Base-by-base conservation (phyloP, 1,140 invertebrate species). In the Eumeta japonica region DNA sequence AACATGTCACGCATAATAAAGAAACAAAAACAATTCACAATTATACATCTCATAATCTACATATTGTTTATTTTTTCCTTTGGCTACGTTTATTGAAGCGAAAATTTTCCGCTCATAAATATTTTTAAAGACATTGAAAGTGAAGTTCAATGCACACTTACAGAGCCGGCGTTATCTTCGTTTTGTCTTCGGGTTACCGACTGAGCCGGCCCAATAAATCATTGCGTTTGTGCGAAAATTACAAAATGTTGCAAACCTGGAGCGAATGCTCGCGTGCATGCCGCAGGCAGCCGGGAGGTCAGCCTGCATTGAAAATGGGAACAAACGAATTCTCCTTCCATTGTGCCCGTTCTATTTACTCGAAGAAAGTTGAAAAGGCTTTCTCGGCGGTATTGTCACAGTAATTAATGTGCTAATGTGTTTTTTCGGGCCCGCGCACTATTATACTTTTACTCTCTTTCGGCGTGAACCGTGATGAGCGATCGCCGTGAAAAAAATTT, bases 401-500 rank as follows among this genome's bases (percentile, higher is more conserved):
- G 51, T 50, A 61, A 73, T 70, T 64, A 67, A 66, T 73, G 46
- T 63, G 52, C 53, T 66, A 61, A 72, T 67, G 44, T 41, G 35
- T 28, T 16, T 38, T 51, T 59, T 55, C n/a, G 5, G 5, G 45
- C 51, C 41, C 47, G 28, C 33, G 35, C 38, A 17, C 48, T 45
- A 55, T 53, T 58, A 58, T 58, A 65, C 68, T 74, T 62, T 71
- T 67, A 58, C 66, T 71, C 56, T 68, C 57, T 54, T 49, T 58
- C 39, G 59, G 58, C 54, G 49, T 38, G 49, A 56, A 43, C 55
- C 55, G 67, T 60, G 55, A 63, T 57, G 59, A 53, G 37, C 10
- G 14, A 37, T 39, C 39, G 39, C 53, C 46, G 41, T 37, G 45
- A 52, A 36, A 46, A 46, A 50, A 59, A 58, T 71, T 66, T 62